Evolutionary conservation across 1,140 invertebrate genomes (phyloP), one percentile per base, ranked within the genome.

Genomic region (Kradibia gibbosae): DNA sequence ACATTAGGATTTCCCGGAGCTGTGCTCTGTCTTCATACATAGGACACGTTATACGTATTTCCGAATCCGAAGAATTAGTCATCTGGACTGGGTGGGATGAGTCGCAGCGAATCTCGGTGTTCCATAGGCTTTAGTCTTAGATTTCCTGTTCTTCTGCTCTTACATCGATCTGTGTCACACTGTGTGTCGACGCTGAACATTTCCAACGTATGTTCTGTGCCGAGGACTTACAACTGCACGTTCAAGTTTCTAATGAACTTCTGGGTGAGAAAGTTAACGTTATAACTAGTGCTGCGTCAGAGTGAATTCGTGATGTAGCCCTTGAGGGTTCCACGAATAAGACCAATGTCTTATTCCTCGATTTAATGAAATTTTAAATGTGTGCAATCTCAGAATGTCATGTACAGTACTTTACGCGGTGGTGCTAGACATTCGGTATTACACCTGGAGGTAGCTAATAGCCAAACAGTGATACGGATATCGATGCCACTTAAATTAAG

Each of bases 241-340:
- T 39, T 39, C 17, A 67, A 67, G 34, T 67, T 67, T 39, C 62
- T 67, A 67, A 67, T 67, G 62, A 67, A 67, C 62, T 67, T 67
- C 62, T 67, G 17, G 4, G 62, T 39, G 62, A 39, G 62, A 67
- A 67, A 67, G 62, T 67, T 67, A 67, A 67, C 34, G 62, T n/a
- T 67, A 67, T 67, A 67, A 67, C 62, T 39, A n/a, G 31, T 34
- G 17, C 60, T 22, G 62, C 34, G 34, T 67, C 20, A 8, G 62
- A 67, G 62, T 8, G 62, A 67, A 22, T 67, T 67, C 25, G 34
- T 11, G 34, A 1, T 3, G 5, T 10, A 36, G 34, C 62, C 62
- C 62, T 39, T 39, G 17, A 67, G 62, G 17, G 62, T 11, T 17
- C 20, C 5, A 10, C 0, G 20, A 36, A 67, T 67, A 67, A 67